A percentile compares a stretch with the other conserved stretches of the same genome.
Conservation (phyloP, 2,888 invertebrate genomes). For the Hirtodrosophila duncani region DNA sequence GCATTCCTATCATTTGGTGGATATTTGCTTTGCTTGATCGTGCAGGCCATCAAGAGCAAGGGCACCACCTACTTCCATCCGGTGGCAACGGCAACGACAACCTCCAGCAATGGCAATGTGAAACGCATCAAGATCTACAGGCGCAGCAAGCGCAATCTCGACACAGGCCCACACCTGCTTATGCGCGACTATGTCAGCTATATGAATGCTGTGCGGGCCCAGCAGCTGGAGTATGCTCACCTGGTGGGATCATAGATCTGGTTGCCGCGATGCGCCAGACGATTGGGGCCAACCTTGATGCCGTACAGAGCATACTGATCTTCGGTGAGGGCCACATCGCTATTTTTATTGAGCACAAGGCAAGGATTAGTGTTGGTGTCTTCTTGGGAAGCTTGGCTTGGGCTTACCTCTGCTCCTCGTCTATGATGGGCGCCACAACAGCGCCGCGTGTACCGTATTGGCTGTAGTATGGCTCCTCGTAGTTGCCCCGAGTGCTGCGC, state of each 20-base stretch:
- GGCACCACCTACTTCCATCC: slow-evolving; percentile 78
- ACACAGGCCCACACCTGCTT: slow-evolving; percentile 1
- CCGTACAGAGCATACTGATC: slow-evolving; percentile 86
- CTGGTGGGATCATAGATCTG: slow-evolving; percentile 79
- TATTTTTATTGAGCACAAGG: slow-evolving; percentile 68
- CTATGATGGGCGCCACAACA: slow-evolving; percentile 92
- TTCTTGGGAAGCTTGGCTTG: no score
- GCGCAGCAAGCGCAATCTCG: slow-evolving; percentile 60
- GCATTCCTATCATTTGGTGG: slow-evolving; percentile 92
- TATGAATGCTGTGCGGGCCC: slow-evolving; percentile 38
- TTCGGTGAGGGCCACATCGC: slow-evolving; percentile 84
- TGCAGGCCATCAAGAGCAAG: slow-evolving; percentile 86
- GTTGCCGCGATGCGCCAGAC: slow-evolving; percentile 79
- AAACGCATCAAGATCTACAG: slow-evolving; percentile 76
- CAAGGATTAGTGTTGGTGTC: no score
- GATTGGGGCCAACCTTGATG: slow-evolving; percentile 82
- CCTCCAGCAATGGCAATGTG: slow-evolving; percentile 56
- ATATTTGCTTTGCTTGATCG: slow-evolving; percentile 87
- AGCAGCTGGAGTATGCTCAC: slow-evolving; percentile 56
- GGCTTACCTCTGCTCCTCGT: slow-evolving; percentile 86
- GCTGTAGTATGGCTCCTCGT: slow-evolving; percentile 92
- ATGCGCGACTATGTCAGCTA: slow-evolving; percentile 44
- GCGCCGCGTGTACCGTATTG: slow-evolving; percentile 85
- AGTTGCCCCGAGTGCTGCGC: slow-evolving; percentile 84
- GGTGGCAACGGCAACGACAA: slow-evolving; percentile 61